These are phyloP conservation scores for Drepanosiphum platanoidis DNA, from an alignment of 2,888 invertebrate species.

Conservation along the genomic window DNA sequence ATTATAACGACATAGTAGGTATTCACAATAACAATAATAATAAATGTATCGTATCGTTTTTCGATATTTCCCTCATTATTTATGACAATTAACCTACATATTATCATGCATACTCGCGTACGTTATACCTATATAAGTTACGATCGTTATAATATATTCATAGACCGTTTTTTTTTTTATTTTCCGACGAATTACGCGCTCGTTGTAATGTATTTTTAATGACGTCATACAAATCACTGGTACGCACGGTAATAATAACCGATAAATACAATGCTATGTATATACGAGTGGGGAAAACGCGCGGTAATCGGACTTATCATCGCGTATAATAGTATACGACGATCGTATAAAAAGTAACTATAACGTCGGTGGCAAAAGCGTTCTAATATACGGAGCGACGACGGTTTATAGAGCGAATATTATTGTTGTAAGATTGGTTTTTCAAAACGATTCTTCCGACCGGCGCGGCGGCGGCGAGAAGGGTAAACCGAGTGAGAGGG, in stretches of 20 bases:
- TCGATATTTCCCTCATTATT: not conserved
- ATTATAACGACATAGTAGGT: not conserved
- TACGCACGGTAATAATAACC: not conserved
- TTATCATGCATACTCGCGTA: not conserved
- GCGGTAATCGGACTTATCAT: no score
- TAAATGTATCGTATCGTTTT: not conserved
- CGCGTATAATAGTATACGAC: no score
- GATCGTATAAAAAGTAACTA: no score
- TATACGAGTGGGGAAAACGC: no score
- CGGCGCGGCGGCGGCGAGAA: no score
- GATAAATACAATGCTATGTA: not conserved
- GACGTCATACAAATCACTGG: not conserved
- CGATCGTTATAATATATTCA: not conserved
- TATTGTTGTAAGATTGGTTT: no score
- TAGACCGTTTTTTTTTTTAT: not conserved
- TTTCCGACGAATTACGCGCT: conserved; percentile 15
- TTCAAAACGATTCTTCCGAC: no score
- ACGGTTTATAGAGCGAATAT: no score
- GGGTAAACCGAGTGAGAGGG: no score
- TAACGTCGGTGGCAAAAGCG: no score
- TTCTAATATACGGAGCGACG: no score
- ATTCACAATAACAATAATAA: not conserved
- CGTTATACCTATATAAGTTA: not conserved
- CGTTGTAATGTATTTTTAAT: conserved; percentile 38
- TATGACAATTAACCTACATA: not conserved